Evolutionary conservation across 2,113 vertebrate genomes (phyloP).

Genomic region (Oreochromis spilurus): DNA sequence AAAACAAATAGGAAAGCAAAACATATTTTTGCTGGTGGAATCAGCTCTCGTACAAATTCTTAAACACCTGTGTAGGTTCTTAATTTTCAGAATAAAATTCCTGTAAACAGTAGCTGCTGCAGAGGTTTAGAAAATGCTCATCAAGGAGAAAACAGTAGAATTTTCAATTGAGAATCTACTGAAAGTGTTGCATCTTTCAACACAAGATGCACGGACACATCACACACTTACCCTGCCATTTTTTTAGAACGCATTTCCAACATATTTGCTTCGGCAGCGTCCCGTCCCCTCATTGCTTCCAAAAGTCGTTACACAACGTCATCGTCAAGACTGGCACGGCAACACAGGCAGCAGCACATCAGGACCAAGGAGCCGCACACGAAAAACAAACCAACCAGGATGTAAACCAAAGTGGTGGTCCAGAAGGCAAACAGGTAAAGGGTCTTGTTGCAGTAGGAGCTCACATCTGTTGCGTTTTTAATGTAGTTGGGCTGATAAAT

Average conservation of each 20-base stretch:
- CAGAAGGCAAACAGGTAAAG: not conserved
- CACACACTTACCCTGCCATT: not conserved
- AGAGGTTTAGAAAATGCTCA: not conserved
- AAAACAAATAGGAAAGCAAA: not conserved
- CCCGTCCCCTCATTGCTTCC: not conserved
- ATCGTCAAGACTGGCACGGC: rapidly evolving
- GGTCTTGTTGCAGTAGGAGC: not conserved
- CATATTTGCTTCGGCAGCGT: not conserved
- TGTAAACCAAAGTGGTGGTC: not conserved
- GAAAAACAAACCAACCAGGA: not conserved
- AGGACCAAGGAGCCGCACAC: rapidly evolving
- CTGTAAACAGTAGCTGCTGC: not conserved
- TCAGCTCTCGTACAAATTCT: not conserved
- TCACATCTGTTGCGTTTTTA: rapidly evolving
- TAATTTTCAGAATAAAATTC: not conserved
- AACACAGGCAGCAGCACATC: not conserved
- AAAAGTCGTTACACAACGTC: not conserved
- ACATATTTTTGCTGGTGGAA: not conserved
- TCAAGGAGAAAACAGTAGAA: no score
- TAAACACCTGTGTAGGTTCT: rapidly evolving
- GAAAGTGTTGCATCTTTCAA: not conserved
- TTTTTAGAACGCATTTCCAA: no score
- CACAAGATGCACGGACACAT: rapidly evolving
- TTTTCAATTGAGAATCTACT: no score
- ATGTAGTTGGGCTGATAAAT: not conserved